Evolutionary conservation across 2,113 vertebrate genomes (phyloP).

Genomic region (Chroicocephalus ridibundus): DNA sequence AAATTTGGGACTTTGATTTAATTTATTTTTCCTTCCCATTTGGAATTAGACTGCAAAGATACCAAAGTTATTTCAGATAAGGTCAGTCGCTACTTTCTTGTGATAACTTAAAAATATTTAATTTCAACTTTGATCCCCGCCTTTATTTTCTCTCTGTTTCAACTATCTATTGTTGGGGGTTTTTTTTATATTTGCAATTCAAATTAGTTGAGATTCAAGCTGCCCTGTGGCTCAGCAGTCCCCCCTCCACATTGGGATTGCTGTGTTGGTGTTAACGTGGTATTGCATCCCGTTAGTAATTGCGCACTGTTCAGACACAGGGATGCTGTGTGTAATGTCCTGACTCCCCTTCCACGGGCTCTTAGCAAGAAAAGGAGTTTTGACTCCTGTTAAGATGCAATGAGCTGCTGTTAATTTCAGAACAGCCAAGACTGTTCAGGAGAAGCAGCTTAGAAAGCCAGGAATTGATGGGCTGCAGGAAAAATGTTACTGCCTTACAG

Average conservation of each 20-base stretch:
- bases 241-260: fast-evolving
- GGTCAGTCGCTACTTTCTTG: neutral
- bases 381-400: neutral
- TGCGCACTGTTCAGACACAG: neutral
- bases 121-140: neutral
- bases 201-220: neutral
- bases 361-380: neutral
- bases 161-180: fast-evolving
- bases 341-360: neutral
- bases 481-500: neutral
- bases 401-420: neutral
- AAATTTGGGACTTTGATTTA: neutral
- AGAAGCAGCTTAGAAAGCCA: neutral
- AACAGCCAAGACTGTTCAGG: neutral
- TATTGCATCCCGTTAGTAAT: neutral
- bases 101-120: neutral
- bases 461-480: neutral
- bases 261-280: neutral
- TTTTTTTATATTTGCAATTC: neutral
- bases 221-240: neutral
- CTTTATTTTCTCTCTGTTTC: neutral
- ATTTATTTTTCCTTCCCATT: neutral
- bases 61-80: neutral
- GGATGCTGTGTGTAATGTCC: neutral
- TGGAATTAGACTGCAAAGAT: neutral